phyloP scores from a whole-genome alignment of 2,888 invertebrate species.

The Andrena camellia region DNA sequence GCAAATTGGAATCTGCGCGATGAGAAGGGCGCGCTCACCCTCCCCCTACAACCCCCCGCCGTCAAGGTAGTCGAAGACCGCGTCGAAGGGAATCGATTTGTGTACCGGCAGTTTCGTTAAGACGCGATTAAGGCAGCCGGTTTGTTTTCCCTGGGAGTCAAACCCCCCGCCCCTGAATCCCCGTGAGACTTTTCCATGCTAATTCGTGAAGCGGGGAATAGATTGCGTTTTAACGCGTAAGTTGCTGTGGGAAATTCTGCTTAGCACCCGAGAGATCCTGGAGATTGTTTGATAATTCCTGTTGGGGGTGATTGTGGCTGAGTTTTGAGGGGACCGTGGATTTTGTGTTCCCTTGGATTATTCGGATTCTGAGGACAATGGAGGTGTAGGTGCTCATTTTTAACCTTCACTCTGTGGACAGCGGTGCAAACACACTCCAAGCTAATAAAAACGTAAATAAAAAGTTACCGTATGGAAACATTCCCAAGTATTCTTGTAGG shows the following conservation, averaged over 20 bases:
- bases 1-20: constrained; percentile 74
- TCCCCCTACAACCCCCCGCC: neutral
- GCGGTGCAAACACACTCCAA: no score
- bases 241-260: neutral
- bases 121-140: constrained; percentile 38
- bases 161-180: neutral
- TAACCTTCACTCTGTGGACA: no score
- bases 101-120: constrained; percentile 49
- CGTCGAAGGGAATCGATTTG: constrained; percentile 55
- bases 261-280: neutral
- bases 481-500: no score
- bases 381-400: no score
- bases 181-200: constrained; percentile 18
- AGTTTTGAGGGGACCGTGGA: no score
- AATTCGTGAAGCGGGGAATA: constrained; percentile 2
- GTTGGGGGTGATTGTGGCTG: no score
- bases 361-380: no score
- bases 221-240: neutral
- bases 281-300: neutral
- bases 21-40: constrained; percentile 50
- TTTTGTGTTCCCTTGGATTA: no score
- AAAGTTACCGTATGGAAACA: no score
- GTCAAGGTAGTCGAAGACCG: neutral
- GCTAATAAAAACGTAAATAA: no score
- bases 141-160: constrained; percentile 9